Percentiles rank a stretch among this genome's conserved stretches.
Conservation (phyloP, 2,888 invertebrate species). For the Mesochorus sp. region DNA sequence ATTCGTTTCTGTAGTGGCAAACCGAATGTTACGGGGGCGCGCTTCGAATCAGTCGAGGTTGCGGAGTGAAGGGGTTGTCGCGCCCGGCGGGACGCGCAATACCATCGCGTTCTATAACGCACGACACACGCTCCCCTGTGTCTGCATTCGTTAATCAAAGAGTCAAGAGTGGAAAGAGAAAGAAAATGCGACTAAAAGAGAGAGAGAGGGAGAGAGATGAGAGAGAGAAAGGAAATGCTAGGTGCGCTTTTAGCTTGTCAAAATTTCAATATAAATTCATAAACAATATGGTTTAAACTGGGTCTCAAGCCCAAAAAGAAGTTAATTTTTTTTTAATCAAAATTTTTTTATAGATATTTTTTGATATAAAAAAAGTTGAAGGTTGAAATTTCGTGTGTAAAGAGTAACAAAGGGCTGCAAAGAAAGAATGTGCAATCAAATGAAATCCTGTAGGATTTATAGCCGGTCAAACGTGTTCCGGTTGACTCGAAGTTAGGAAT, state of each 20-base stretch:
- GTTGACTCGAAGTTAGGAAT: too few species aligned
- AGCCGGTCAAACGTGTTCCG: too few species aligned
- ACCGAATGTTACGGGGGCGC: constrained; percentile 36
- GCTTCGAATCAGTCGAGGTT: constrained; percentile 28
- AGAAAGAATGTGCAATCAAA: too few species aligned
- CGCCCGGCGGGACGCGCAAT: constrained; percentile 21
- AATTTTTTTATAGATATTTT: not conserved
- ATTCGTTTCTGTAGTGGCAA: constrained; percentile 47
- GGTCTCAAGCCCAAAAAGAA: not conserved
- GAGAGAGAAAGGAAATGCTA: not conserved
- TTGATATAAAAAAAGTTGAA: too few species aligned
- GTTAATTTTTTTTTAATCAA: not conserved
- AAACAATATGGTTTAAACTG: constrained; percentile 16
- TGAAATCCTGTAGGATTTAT: too few species aligned
- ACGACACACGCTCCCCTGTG: constrained; percentile 26
- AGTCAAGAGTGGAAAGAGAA: constrained; percentile 33
- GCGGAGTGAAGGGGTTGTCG: not conserved
- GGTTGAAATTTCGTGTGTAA: too few species aligned
- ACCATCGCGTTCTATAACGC: constrained; percentile 31
- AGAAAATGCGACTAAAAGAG: too few species aligned
- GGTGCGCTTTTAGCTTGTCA: not conserved
- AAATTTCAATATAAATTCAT: constrained; percentile 26
- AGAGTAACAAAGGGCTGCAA: too few species aligned
- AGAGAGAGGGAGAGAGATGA: constrained; percentile 5
- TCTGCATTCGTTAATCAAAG: constrained; percentile 54